Evolutionary conservation across 2,797 vertebrate species (phyloP), one percentile per base, ranked within the genome.

Genomic region (Toxotes lorentzi): DNA sequence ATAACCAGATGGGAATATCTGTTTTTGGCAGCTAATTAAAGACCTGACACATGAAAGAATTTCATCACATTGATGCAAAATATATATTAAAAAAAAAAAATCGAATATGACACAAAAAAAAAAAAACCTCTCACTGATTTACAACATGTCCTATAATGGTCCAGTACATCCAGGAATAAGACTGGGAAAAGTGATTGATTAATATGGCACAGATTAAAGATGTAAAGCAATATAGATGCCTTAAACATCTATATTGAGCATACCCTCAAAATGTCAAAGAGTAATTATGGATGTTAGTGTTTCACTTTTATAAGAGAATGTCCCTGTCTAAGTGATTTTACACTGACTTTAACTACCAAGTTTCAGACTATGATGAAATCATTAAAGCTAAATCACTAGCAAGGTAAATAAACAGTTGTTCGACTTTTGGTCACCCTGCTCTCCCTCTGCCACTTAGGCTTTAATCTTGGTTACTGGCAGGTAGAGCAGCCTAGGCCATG

Each of bases 391-490:
- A 86, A 85, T 79, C 47, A 40, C 53, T 21, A 0, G 51, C 5
- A 14, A 66, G 64, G 79, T 85, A 79, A 86, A 89, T 84, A 85
- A 91, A 88, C 77, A 89, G 85, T 89, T 73, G 78, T 82, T 82
- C 14, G 63, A 79, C 82, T 88, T 85, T 69, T 88, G 67, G 79
- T 76, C 64, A 12, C 76, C 72, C 73, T 56, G 70, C 76, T 89
- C 86, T 89, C 66, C 78, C 85, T 75, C 84, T 89, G 88, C 91
- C 90, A 90, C 91, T 90, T 89, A 85, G 90, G 81, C 84, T 94
- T 94, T 93, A 92, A 95, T 94, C 92, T 93, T 35, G 75, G 78
- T 88, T 89, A 86, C 88, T 93, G 92, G 92, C 92, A 92, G 93
- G 92, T 89, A 91, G 87, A 93, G 90, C 85, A 72, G 86, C 69